Percentiles rank a stretch among this genome's conserved stretches.
Evolutionary conservation across 1,140 invertebrate species (phyloP).

Genomic region (Aphis gossypii): DNA sequence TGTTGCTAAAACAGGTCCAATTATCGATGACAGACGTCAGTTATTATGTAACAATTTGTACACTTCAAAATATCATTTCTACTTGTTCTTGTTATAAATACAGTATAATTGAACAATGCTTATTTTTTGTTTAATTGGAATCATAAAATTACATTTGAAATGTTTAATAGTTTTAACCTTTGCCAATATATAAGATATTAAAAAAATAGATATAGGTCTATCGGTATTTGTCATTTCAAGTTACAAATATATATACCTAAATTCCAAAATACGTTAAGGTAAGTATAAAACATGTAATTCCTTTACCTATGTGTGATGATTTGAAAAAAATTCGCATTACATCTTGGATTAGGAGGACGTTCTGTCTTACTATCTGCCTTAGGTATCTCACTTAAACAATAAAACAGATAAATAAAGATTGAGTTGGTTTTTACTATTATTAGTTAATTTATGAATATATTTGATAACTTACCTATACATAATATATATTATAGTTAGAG

Average conservation of each 20-base stretch:
- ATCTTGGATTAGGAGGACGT: background rate
- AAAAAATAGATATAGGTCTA: no score
- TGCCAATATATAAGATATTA: no score
- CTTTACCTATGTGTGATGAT: conserved; percentile 1
- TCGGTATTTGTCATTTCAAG: background rate
- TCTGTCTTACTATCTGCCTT: background rate
- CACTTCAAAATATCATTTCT: no score
- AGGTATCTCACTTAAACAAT: background rate
- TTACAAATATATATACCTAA: background rate
- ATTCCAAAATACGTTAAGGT: background rate
- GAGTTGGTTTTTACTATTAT: background rate
- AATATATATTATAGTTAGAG: background rate
- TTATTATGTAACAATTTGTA: no score
- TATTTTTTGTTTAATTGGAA: no score
- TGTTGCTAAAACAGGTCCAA: no score
- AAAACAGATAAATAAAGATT: background rate
- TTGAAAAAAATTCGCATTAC: background rate
- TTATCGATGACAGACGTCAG: no score
- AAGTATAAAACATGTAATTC: background rate
- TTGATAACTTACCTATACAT: background rate
- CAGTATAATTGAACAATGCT: no score
- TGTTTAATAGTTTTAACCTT: no score
- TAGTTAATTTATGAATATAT: background rate
- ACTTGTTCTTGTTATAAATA: no score
- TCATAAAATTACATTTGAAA: no score